These are phyloP conservation scores for Spea hammondii DNA, from an alignment of 2,797 vertebrate genomes.

Conservation along the genomic window DNA sequence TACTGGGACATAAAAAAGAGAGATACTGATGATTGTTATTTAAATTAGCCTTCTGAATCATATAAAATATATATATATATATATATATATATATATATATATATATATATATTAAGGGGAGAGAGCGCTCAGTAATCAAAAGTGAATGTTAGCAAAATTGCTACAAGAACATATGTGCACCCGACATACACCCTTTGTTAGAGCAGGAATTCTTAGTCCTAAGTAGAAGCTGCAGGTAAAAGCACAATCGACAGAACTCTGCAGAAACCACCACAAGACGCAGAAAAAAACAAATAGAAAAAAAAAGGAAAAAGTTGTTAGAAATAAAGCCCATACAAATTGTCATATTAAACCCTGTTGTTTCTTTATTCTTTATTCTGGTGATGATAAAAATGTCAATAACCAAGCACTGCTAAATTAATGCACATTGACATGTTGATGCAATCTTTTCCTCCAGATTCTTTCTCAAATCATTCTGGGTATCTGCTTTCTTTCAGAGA, in stretches of 20 bases:
- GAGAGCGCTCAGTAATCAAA: constrained; percentile 8
- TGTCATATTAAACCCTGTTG: constrained; percentile 10
- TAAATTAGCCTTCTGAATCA: constrained; percentile 18
- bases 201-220: constrained; percentile 6
- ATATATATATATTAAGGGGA: constrained; percentile 1
- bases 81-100: neutral
- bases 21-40: neutral
- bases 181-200: constrained; percentile 7
- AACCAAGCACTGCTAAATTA: constrained; percentile 35
- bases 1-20: neutral
- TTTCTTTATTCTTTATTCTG: constrained; percentile 43
- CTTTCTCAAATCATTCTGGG: constrained; percentile 34
- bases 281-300: constrained; percentile 24
- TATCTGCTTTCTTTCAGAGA: constrained; percentile 23
- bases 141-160: constrained; percentile 15
- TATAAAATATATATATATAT: neutral
- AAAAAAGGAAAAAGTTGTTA: constrained; percentile 33
- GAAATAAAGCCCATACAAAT: constrained; percentile 20
- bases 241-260: constrained; percentile 14
- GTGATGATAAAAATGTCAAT: constrained; percentile 48
- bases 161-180: constrained; percentile 11
- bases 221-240: constrained; percentile 15
- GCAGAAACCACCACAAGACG: constrained; percentile 11
- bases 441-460: constrained; percentile 32
- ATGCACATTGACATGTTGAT: constrained; percentile 49